phyloP scores from a whole-genome alignment of 2,888 invertebrate species.

The Limnephilus lunatus region DNA sequence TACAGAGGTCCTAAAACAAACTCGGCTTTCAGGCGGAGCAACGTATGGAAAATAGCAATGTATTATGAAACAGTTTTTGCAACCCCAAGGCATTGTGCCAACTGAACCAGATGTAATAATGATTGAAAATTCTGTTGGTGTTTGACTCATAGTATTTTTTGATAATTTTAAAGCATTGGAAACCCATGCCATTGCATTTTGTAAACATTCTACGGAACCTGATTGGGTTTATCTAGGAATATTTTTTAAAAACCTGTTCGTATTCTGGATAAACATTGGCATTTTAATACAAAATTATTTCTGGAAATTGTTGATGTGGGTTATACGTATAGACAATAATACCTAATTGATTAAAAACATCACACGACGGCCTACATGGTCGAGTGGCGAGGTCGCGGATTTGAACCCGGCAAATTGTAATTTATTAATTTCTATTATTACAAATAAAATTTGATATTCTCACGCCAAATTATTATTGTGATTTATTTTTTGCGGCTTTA shows the following conservation, averaged over 20 bases:
- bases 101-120: background rate
- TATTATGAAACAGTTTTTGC: background rate
- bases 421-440: too few species aligned
- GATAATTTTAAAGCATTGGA: background rate
- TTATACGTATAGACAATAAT: background rate
- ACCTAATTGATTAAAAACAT: too few species aligned
- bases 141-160: background rate
- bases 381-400: too few species aligned
- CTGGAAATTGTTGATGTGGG: background rate
- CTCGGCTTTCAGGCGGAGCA: background rate
- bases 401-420: too few species aligned
- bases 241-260: background rate
- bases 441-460: too few species aligned
- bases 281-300: too few species aligned
- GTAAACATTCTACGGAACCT: background rate
- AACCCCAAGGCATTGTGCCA: background rate
- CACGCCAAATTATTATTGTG: too few species aligned
- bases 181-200: background rate
- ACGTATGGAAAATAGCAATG: background rate
- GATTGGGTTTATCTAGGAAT: background rate
- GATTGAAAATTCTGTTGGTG: background rate
- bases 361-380: too few species aligned
- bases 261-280: too few species aligned
- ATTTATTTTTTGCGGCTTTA: too few species aligned
- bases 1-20: background rate